phyloP scores from a whole-genome alignment of 2,888 invertebrate genomes.

The Apamea sordens region DNA sequence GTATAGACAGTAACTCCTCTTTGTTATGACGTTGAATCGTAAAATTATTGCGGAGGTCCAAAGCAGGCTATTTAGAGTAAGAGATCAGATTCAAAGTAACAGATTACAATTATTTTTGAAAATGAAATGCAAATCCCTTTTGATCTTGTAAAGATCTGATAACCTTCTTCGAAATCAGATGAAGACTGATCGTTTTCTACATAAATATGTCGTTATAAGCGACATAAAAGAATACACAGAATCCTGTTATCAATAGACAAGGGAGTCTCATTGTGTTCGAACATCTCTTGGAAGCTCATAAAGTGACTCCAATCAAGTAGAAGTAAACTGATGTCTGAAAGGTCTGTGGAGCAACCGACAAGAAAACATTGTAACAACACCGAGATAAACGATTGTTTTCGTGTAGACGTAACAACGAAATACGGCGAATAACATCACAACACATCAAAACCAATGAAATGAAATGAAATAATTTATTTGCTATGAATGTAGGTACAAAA shows the following conservation, averaged over 20 bases:
- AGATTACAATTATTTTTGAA: neutral
- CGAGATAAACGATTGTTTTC: conserved; percentile 27
- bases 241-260: conserved; percentile 13
- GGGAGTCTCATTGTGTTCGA: conserved; percentile 44
- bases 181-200: neutral
- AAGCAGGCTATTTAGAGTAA: neutral
- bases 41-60: neutral
- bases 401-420: conserved; percentile 22
- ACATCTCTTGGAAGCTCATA: conserved; percentile 54
- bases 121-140: neutral
- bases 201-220: neutral
- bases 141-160: neutral
- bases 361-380: conserved; percentile 48
- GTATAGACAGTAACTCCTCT: too few relatives aligned
- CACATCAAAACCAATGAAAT: conserved; percentile 27
- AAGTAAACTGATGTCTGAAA: conserved; percentile 51
- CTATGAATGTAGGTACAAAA: too few relatives aligned
- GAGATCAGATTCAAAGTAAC: neutral
- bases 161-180: neutral
- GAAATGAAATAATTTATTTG: too few relatives aligned
- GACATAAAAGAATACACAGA: conserved; percentile 4
- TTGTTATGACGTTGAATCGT: neutral
- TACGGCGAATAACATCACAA: conserved; percentile 15
- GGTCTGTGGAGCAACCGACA: conserved; percentile 35
- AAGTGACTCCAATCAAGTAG: conserved; percentile 54